These are phyloP conservation scores for Mnemiopsis leidyi DNA, from an alignment of 37 sponge, comb jelly and placozoan genomes.

Conservation along the genomic window DNA sequence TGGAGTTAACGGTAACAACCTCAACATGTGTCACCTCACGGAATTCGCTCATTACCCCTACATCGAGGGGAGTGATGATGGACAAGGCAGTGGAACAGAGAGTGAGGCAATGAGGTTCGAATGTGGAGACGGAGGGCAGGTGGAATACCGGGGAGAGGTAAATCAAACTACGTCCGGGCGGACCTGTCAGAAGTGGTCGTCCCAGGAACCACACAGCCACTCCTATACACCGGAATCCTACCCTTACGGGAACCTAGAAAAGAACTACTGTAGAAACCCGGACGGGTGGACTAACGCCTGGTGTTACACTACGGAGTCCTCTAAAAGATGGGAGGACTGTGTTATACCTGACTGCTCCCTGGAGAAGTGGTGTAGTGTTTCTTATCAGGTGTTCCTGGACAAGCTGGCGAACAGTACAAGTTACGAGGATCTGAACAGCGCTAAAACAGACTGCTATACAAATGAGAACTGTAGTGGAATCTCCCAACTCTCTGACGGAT, in stretches of 20 bases:
- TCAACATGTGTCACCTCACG: not conserved
- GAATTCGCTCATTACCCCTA: not conserved
- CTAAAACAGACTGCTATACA: not conserved
- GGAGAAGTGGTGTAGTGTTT: not conserved
- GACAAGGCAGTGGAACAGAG: not conserved
- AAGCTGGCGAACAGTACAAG: not conserved
- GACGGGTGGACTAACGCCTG: not conserved
- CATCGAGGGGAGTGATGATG: not conserved
- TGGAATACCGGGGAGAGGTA: not conserved
- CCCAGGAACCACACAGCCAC: not conserved
- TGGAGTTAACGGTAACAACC: not conserved
- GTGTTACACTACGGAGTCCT: not conserved
- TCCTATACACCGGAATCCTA: not conserved
- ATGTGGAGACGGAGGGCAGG: not conserved
- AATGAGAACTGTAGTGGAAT: not conserved
- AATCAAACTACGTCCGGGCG: not conserved
- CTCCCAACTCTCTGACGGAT: not conserved
- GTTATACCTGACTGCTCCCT: not conserved
- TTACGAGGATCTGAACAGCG: not conserved
- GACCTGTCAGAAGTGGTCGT: not conserved
- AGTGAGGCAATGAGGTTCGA: not conserved
- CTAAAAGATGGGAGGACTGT: not conserved
- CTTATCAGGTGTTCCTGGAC: not conserved
- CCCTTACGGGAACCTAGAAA: not conserved
- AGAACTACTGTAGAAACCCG: constrained; percentile 6